These are phyloP conservation scores for Trichonephila clavata DNA, from an alignment of 1,140 invertebrate genomes.

Conservation along the genomic window DNA sequence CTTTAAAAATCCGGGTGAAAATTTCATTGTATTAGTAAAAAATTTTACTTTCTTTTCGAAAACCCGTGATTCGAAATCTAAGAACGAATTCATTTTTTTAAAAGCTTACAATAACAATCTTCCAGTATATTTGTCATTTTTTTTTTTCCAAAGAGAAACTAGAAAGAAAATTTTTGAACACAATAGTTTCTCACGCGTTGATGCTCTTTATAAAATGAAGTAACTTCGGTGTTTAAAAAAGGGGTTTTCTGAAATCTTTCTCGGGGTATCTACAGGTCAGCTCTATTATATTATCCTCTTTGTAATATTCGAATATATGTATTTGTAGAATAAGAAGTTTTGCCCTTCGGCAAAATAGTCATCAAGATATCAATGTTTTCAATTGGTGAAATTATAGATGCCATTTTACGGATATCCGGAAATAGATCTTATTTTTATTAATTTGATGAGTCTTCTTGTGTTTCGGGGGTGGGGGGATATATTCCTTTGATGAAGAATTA, in stretches of 20 bases:
- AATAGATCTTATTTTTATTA: neutral
- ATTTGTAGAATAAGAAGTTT: neutral
- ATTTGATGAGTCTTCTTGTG: neutral
- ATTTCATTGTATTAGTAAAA: too few relatives aligned
- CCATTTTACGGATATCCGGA: neutral
- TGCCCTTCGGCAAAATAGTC: neutral
- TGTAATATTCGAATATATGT: neutral
- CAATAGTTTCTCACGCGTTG: neutral
- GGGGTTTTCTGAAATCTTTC: neutral
- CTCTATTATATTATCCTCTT: neutral
- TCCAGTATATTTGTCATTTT: neutral
- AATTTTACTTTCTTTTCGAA: too few relatives aligned
- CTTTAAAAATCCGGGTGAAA: too few relatives aligned
- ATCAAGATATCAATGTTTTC: neutral
- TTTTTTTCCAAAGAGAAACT: neutral
- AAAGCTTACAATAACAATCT: conserved; percentile 4
- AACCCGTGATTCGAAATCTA: too few relatives aligned
- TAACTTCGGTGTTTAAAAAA: neutral
- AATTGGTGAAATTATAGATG: neutral
- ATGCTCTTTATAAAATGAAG: neutral
- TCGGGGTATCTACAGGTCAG: neutral
- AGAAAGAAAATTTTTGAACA: neutral
- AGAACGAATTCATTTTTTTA: too few relatives aligned
- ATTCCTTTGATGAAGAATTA: too few relatives aligned
- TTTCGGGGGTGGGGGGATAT: too few relatives aligned